These are phyloP conservation scores for Drosophila serrata DNA, from an alignment of 1,140 invertebrate species.

Conservation along the genomic window DNA sequence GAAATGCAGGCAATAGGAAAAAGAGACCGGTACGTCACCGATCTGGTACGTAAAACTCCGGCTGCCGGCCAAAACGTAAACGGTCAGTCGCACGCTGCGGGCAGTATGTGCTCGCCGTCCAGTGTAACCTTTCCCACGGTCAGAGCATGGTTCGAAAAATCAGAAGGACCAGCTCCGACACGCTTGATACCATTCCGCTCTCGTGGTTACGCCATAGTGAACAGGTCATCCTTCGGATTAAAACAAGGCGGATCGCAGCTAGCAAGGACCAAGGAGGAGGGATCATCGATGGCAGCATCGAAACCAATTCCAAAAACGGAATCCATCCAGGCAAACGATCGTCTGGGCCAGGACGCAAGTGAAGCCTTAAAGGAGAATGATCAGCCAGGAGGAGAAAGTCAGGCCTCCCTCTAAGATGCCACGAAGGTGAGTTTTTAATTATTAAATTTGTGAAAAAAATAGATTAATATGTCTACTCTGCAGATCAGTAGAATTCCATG, in stretches of 20 bases:
- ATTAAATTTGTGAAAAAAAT: neutral
- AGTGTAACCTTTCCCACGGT: neutral
- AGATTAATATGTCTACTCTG: neutral
- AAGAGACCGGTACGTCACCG: slow-evolving; percentile 85
- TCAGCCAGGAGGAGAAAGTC: neutral
- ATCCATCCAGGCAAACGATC: neutral
- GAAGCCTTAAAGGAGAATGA: neutral
- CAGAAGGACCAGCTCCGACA: neutral
- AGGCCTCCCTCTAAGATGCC: neutral
- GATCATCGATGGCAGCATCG: neutral
- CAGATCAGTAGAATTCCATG: neutral
- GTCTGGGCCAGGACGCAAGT: neutral
- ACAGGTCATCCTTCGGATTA: too few species aligned
- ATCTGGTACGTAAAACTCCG: slow-evolving; percentile 91
- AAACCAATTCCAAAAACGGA: neutral
- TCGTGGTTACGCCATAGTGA: too few species aligned
- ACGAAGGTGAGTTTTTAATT: slow-evolving; percentile 88
- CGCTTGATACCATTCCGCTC: too few species aligned
- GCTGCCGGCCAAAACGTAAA: slow-evolving; percentile 87
- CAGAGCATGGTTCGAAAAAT: neutral
- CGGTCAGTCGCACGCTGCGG: neutral
- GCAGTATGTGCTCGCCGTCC: neutral
- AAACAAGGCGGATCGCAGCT: too few species aligned
- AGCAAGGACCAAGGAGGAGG: too few species aligned
- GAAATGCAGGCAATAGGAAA: neutral